phyloP scores from a whole-genome alignment of 2,888 invertebrate genomes.

The Sphecodes monilicornis region DNA sequence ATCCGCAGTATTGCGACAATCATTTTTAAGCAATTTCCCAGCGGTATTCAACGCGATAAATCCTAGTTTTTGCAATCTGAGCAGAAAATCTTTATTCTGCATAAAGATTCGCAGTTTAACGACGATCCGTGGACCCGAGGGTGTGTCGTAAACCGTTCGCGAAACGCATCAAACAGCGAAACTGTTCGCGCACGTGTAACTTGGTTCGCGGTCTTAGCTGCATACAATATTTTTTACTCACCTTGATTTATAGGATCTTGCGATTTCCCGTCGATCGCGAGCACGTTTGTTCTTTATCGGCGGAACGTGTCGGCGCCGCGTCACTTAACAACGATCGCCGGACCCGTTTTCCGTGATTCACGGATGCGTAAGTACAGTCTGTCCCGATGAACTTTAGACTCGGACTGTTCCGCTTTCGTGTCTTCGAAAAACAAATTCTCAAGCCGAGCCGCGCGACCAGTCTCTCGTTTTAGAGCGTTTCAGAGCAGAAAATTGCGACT shows the following conservation, averaged over 20 bases:
- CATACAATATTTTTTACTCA: slow-evolving; percentile 19
- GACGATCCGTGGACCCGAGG: background rate
- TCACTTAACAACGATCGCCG: slow-evolving; percentile 50
- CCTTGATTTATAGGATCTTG: slow-evolving; percentile 26
- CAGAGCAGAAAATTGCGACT: background rate
- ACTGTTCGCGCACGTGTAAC: background rate
- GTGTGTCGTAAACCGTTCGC: slow-evolving; percentile 23
- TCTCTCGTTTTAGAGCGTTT: background rate
- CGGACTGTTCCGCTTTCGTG: slow-evolving; percentile 51
- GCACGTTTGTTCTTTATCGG: slow-evolving; percentile 38
- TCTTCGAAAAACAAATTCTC: slow-evolving; percentile 47
- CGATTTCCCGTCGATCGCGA: slow-evolving; percentile 27
- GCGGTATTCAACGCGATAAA: too few species aligned
- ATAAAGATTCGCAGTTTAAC: background rate
- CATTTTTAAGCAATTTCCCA: too few species aligned
- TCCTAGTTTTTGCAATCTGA: background rate
- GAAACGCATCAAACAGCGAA: background rate
- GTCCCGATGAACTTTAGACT: slow-evolving; percentile 61
- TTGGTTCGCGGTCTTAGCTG: background rate
- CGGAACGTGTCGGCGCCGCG: slow-evolving; percentile 23
- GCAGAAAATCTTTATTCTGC: background rate
- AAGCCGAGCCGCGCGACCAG: slow-evolving; percentile 13
- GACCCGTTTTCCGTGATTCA: slow-evolving; percentile 59
- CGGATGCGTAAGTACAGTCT: slow-evolving; percentile 23
- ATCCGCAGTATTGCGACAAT: too few species aligned